These are phyloP conservation scores for Pelosia muscerda DNA, from an alignment of 2,888 invertebrate genomes.

Conservation along the genomic window DNA sequence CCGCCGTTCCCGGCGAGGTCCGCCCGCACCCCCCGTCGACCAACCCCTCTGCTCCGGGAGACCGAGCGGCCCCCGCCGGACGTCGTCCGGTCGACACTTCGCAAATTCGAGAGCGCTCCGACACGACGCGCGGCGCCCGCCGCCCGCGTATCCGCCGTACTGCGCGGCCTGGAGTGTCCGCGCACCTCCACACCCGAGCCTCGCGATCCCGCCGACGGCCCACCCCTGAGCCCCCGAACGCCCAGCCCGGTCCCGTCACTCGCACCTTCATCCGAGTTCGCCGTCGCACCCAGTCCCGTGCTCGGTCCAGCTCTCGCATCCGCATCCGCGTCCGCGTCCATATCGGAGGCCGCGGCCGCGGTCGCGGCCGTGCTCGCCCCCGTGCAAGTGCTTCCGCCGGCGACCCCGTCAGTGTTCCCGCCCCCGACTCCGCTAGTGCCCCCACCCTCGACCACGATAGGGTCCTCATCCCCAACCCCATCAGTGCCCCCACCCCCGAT, in stretches of 20 bases:
- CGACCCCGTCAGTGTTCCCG: constrained; percentile 57
- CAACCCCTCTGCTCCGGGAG: constrained; percentile 83
- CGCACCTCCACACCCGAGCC: constrained; percentile 74
- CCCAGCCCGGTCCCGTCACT: constrained; percentile 80
- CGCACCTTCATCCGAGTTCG: constrained; percentile 84
- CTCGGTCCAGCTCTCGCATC: not conserved
- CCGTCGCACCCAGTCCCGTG: constrained; percentile 37
- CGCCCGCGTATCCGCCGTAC: constrained; percentile 79
- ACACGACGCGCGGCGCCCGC: constrained; percentile 84
- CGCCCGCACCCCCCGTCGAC: constrained; percentile 82
- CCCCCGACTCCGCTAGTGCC: not conserved
- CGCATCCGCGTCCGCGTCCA: constrained; percentile 58
- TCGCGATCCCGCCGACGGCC: constrained; percentile 54
- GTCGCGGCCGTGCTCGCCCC: not conserved
- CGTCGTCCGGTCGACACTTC: constrained; percentile 94
- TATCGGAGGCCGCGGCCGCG: constrained; percentile 45
- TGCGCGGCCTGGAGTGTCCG: constrained; percentile 69
- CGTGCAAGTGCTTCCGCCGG: not conserved
- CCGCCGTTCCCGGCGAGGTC: constrained; percentile 79
- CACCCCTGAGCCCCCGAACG: constrained; percentile 58
- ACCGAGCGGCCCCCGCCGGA: constrained; percentile 93
- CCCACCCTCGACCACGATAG: constrained; percentile 57
- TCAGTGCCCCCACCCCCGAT: constrained; percentile 57
- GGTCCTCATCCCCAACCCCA: constrained; percentile 57
- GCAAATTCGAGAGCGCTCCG: constrained; percentile 92